Evolutionary conservation across 2,888 invertebrate species (phyloP).

Genomic region (Hymenopus coronatus): DNA sequence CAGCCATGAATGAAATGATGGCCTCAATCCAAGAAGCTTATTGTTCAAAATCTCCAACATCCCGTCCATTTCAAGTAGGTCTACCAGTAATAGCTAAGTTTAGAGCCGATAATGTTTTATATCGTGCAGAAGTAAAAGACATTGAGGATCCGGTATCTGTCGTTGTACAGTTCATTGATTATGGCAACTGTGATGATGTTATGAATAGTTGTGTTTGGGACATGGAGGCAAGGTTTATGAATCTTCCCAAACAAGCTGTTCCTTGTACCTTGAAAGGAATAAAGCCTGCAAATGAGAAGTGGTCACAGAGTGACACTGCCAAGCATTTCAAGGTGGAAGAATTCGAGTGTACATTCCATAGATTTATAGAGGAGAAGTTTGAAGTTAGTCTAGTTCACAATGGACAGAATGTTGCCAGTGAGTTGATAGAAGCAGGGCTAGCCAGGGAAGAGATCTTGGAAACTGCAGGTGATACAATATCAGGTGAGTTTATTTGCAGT

Average conservation of each 20-base stretch:
- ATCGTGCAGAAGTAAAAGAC: constrained; percentile 60
- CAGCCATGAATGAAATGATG: constrained; percentile 66
- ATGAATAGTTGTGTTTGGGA: constrained; percentile 65
- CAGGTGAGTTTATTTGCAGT: not conserved
- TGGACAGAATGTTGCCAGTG: constrained; percentile 51
- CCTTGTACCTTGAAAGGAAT: constrained; percentile 64
- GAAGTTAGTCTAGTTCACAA: constrained; percentile 37
- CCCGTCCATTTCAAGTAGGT: constrained; percentile 53
- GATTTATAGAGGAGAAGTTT: constrained; percentile 44
- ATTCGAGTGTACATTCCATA: constrained; percentile 59
- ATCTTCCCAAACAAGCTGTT: constrained; percentile 67
- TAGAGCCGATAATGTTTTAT: constrained; percentile 67
- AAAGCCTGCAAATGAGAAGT: constrained; percentile 53
- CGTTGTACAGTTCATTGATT: constrained; percentile 71
- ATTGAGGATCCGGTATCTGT: constrained; percentile 49
- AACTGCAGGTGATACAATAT: too few species aligned
- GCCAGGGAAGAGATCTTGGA: not conserved
- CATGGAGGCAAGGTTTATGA: constrained; percentile 63
- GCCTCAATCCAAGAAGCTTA: constrained; percentile 67
- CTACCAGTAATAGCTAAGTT: constrained; percentile 67
- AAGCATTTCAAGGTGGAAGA: constrained; percentile 61
- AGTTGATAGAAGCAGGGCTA: constrained; percentile 52
- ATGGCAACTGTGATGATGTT: constrained; percentile 68
- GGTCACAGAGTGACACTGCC: constrained; percentile 56
- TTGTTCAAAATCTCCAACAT: constrained; percentile 42